Base-by-base conservation (phyloP, 2,797 vertebrate species). In the Coilia nasus region DNA sequence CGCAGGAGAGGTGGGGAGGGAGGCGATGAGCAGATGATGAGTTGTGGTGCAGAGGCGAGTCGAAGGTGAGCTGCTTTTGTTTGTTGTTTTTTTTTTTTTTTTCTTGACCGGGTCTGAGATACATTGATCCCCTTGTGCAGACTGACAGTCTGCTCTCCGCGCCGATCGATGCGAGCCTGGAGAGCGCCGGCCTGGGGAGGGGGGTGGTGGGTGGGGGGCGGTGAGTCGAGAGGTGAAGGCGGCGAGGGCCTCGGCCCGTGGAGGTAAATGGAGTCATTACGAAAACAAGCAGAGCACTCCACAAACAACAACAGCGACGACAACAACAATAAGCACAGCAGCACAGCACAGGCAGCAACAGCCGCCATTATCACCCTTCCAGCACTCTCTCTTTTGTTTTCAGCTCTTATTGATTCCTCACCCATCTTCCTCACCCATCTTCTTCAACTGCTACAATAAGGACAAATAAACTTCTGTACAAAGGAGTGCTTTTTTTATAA, bases 91-190 rank as follows among this genome's bases (percentile, higher is more conserved):
- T 28, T 56, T 54, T 25, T 60, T 19, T 28, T 59, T 60, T 62
- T 62, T 81, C 57, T 67, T 25, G 23, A 11, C 31, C 35, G 81
- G 47, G 81, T 21, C 28, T 54, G 82, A 82, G 83, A 83, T 12
- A 71, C n/a, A 83, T 84, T 35, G 82, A 85, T 86, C 86, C 86
- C 28, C 80, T 12, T 21, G 46, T 15, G 56, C 81, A 82, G 85
- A 85, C 86, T 86, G 83, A 85, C 84, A 81, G 88, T 14, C 78
- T 67, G 83, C 23, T 47, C 81, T 86, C 82, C 81, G 82, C 71
- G 31, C 17, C 31, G 75, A 88, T 87, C 84, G n/a, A 86, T 81
- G 35, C 60, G 50, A 62, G 59, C 28, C 35, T 4, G 75, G 64
- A 82, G 47, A 82, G 19, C 64, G 11, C 64, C 25, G 25, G 28